These are phyloP conservation scores for Rynchops niger DNA, from an alignment of 2,113 vertebrate genomes.

Conservation along the genomic window DNA sequence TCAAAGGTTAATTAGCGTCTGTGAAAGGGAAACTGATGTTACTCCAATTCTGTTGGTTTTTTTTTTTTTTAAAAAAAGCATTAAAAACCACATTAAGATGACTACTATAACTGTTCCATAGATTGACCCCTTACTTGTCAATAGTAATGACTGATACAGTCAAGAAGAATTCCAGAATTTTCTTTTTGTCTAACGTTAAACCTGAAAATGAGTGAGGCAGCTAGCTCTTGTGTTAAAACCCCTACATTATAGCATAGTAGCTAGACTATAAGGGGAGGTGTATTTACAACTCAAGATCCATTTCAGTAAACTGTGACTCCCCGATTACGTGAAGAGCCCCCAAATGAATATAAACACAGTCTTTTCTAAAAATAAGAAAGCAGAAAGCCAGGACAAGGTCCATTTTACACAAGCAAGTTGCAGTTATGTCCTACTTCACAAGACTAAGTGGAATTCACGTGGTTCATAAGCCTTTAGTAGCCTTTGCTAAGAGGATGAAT, in stretches of 20 bases:
- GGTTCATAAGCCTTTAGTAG: background rate
- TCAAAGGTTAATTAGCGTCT: slow-evolving; percentile 72
- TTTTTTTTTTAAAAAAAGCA: slow-evolving; percentile 62
- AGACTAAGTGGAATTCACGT: background rate
- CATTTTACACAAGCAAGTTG: background rate
- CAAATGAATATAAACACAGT: background rate
- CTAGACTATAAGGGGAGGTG: background rate
- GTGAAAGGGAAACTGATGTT: slow-evolving; percentile 61
- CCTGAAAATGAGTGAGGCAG: slow-evolving; percentile 20
- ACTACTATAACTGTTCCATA: slow-evolving; percentile 77
- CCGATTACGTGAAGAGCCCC: background rate
- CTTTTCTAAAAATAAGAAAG: background rate
- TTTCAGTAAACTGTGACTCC: background rate
- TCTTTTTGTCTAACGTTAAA: slow-evolving; percentile 73
- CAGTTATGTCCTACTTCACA: background rate
- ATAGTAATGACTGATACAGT: slow-evolving; percentile 78
- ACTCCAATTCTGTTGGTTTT: slow-evolving; percentile 55
- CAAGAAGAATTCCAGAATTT: slow-evolving; percentile 79
- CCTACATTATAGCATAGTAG: background rate
- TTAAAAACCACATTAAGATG: slow-evolving; percentile 57
- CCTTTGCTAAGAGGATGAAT: background rate
- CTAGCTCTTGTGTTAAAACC: background rate
- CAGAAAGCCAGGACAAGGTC: background rate
- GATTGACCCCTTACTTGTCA: slow-evolving; percentile 72
- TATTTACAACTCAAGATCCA: background rate